Base-by-base conservation (phyloP, 2,888 invertebrate species). In the Dryadula phaetusa region DNA sequence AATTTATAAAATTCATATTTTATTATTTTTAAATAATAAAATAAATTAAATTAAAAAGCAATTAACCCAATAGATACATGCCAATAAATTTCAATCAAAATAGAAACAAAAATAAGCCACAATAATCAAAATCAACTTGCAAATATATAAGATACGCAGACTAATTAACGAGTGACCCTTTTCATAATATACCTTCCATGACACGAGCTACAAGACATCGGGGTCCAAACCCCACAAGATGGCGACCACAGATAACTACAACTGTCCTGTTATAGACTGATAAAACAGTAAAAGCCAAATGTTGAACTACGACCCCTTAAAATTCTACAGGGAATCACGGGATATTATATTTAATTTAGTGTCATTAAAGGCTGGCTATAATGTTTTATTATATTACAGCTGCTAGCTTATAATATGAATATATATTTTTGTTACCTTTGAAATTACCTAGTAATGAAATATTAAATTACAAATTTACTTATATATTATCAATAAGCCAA, bases 141-240 rank as follows among this genome's bases (percentile, higher is more conserved):
- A 53, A 58, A 60, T 66, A 58, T 63, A 69, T 67, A 67, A 61
- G 64, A 70, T 65, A 69, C 61, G 66, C 70, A 72, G 82, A 83
- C 81, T 88, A 86, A 89, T 90, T 90, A 89, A 73, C 79, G 70
- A 75, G 78, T 80, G 82, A 90, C 90, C 88, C 90, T 86, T 76
- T 79, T 90, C 88, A 89, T 87, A 84, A 85, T 81, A 84, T 81
- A 85, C 82, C 86, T 87, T 85, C 79, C 85, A 87, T 89, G 92
- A 90, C 90, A 87, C 80, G 76, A 79, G 66, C 82, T 82, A 76
- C 80, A 87, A 87, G 88, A 84, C 82, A 82, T 72, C 75, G 75
- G 64, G 64, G 49, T 64, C 62, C 54, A 79, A 78, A 75, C 85
- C 88, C 87, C 84, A 79, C 79, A 84, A 84, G 92, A 91, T 91